Evolutionary conservation across 2,888 invertebrate genomes (phyloP), one percentile per base, ranked within the genome.

Genomic region (Archaeoteleia sp.): DNA sequence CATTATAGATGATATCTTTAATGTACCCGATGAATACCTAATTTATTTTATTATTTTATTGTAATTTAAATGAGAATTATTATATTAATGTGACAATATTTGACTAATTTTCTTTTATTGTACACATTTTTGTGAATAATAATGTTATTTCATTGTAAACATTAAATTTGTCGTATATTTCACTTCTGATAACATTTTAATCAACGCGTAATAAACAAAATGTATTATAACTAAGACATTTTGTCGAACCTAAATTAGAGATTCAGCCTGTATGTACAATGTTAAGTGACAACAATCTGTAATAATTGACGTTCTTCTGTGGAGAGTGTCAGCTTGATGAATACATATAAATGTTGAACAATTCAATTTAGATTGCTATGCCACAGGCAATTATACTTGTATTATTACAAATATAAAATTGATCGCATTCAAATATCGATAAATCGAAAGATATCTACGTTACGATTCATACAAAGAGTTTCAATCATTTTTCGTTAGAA

Each of bases 251-350:
- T 29, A 39, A 39, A 30, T n/a, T 29, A 25, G 14, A 39, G 20
- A 39, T 10, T 61, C 17, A 45, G 23, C 58, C 43, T 60, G 58
- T 35, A 29, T 37, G 49, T 60, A 49, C 58, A 60, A 60, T n/a
- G 49, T 46, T 23, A 39, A 13, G 20, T 43, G 35, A 49, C 30
- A 42, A 34, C 37, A 57, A 37, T 7, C 14, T 25, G 10, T 10
- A 57, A 43, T 20, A 29, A 37, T 15, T 9, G 10, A 34, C 40
- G 25, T 37, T 48, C 39, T 30, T 57, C 48, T 15, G 39, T 46
- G 27, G 27, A 57, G 57, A 46, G 57, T 10, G 27, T 30, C 12
- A 5, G 60, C 20, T 49, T 32, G 32, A 48, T 32, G 13, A 49
- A 20, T 57, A 30, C 25, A 34, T 23, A 27, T 48, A 30, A 20